Evolutionary conservation across 1,140 invertebrate genomes (phyloP), one percentile per base, ranked within the genome.

Genomic region (Anagrus nilaparvatae): DNA sequence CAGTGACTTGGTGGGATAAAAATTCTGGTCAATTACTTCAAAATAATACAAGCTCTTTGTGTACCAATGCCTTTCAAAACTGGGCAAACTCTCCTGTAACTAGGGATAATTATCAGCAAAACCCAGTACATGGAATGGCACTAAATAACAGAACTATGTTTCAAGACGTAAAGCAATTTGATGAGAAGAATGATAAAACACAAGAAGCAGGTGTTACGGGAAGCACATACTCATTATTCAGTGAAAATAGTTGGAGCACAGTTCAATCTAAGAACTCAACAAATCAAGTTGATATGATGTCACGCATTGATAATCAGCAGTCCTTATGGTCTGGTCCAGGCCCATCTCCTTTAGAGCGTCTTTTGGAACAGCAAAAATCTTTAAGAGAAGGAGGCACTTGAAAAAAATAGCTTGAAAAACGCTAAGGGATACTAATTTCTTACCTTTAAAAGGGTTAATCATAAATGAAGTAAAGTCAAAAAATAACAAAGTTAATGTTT

Each of bases 311-410:
- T 2, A 61, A 56, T 27, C 70, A 72, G 19, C 75, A 87, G 72
- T 84, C 82, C 3, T 62, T 88, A 10, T 89, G 85, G 81, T 80
- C 81, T 20, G 80, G 79, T 2, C 76, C 80, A 2, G 81, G 78
- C 6, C 81, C 79, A 12, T 85, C 83, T 12, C 84, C 84, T 0
- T 64, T 89, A 19, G 84, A 87, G 56, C 73, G 82, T 42, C 73
- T 89, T 5, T 60, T 89, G 29, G 84, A 88, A 55, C 82, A 84
- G 53, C 84, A 89, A 62, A 82, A 82, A 52, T 78, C 80, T 38
- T 60, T 74, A 54, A 60, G 69, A 31, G 65, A 63, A 32, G 60
- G 60, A 19, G 61, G 59, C 32, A 66, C 61, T 47, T 65, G 62
- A 65, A 61, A 48, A 46, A 44, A 56, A 45, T 10, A 39, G 34